Evolutionary conservation across 1,140 invertebrate genomes (phyloP).

Genomic region (Papilio machaon): DNA sequence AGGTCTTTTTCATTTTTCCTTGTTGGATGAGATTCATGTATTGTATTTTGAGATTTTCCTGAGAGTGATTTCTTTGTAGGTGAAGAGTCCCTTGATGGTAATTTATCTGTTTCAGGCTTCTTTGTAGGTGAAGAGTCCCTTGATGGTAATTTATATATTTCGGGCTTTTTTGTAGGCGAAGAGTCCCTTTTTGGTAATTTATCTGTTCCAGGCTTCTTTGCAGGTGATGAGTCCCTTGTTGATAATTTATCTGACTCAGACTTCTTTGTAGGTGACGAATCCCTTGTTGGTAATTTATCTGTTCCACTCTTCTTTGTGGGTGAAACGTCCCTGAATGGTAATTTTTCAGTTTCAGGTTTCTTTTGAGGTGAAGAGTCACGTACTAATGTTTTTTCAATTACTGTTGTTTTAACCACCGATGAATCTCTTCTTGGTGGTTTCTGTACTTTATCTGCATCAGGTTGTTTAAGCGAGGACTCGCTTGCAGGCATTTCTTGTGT

Average conservation of each 20-base stretch:
- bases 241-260: not conserved
- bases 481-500: not conserved
- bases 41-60: not conserved
- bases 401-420: not conserved
- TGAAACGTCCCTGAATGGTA: not conserved
- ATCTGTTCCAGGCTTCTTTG: not conserved
- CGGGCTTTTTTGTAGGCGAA: not conserved
- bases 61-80: not conserved
- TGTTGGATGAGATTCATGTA: not conserved
- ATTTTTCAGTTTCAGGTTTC: slow-evolving; percentile 12
- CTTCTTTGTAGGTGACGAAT: slow-evolving; percentile 16
- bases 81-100: not conserved
- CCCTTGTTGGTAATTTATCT: slow-evolving; percentile 13
- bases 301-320: slow-evolving; percentile 18
- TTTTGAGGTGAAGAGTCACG: slow-evolving; percentile 26
- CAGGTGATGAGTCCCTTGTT: not conserved
- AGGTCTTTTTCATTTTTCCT: not conserved
- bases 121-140: slow-evolving; percentile 4
- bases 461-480: slow-evolving; percentile 4
- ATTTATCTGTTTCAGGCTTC: not conserved
- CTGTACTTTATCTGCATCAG: not conserved
- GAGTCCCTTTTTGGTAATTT: not conserved
- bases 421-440: slow-evolving; percentile 2
- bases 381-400: slow-evolving; percentile 1
- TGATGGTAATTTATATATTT: not conserved